Percentiles rank a stretch among this genome's conserved stretches.
Evolutionary conservation across 1,140 invertebrate genomes (phyloP).

Genomic region (Danaus plexippus): DNA sequence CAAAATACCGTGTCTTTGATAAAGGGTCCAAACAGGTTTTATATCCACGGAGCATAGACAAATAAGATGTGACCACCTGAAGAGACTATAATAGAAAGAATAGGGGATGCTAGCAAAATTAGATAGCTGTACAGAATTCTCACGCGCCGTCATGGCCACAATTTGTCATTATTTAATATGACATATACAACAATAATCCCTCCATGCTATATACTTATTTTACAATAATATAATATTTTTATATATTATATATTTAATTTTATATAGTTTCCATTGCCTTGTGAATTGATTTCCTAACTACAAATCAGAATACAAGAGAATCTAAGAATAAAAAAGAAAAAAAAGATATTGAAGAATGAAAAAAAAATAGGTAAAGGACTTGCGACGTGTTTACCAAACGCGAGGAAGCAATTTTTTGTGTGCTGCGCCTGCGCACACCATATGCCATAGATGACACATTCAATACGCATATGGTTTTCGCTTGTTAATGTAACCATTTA

Average conservation of each 20-base stretch:
- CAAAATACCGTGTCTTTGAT: no score
- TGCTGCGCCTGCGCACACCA: slow-evolving; percentile 29
- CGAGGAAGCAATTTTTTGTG: slow-evolving; percentile 38
- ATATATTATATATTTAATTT: not conserved
- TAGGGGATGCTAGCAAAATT: slow-evolving; percentile 30
- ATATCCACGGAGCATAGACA: slow-evolving; percentile 37
- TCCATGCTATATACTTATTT: no score
- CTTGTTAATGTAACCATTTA: slow-evolving; percentile 19
- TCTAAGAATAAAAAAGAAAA: not conserved
- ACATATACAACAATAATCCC: not conserved
- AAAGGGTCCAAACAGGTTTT: slow-evolving; percentile 44
- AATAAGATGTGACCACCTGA: slow-evolving; percentile 33
- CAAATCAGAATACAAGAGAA: no score
- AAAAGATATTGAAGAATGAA: slow-evolving; percentile 8
- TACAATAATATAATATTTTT: not conserved
- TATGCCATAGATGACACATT: slow-evolving; percentile 52
- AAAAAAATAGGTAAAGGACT: slow-evolving; percentile 18
- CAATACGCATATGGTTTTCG: slow-evolving; percentile 39
- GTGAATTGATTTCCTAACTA: no score
- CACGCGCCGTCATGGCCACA: slow-evolving; percentile 38
- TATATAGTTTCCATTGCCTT: no score
- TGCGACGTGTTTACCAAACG: slow-evolving; percentile 40
- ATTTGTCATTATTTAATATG: slow-evolving; percentile 23
- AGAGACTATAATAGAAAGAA: slow-evolving; percentile 25
- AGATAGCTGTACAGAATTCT: slow-evolving; percentile 39